Percentiles rank a stretch among this genome's conserved stretches.
Conservation (phyloP, 1,140 invertebrate genomes). For the Lithobius niger region DNA sequence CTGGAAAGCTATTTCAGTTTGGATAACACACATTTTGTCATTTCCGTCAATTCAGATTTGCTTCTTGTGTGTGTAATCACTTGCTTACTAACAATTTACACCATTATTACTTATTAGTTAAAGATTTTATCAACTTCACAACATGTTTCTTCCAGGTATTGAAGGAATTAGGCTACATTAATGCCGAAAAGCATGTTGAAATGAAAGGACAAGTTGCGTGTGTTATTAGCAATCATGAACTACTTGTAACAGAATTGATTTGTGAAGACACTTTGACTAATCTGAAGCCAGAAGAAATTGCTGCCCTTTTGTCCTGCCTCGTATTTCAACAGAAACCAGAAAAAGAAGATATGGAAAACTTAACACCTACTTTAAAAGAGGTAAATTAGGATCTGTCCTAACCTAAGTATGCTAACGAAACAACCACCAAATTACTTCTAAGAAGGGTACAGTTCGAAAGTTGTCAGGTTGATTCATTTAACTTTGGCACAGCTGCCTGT, state of each 20-base stretch:
- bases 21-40: too few species aligned
- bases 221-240: slow-evolving; percentile 82
- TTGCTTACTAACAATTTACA: too few species aligned
- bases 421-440: too few species aligned
- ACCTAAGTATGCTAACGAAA: too few species aligned
- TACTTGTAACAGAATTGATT: slow-evolving; percentile 92
- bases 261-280: slow-evolving; percentile 79
- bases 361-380: neutral
- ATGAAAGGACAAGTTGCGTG: slow-evolving; percentile 89
- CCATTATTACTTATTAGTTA: too few species aligned
- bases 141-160: slow-evolving; percentile 47
- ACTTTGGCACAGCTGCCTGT: too few species aligned
- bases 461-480: too few species aligned
- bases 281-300: slow-evolving; percentile 76
- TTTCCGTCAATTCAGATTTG: too few species aligned
- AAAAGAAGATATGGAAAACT: slow-evolving; percentile 29
- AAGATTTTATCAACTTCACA: too few species aligned
- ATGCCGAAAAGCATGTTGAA: slow-evolving; percentile 45
- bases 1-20: too few species aligned
- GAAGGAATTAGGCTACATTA: slow-evolving; percentile 47
- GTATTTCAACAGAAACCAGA: slow-evolving; percentile 74
- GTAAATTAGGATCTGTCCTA: neutral
- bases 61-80: too few species aligned
- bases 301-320: slow-evolving; percentile 74
- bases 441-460: too few species aligned